These are phyloP conservation scores for Enteromius viviparus DNA, from an alignment of 2,797 vertebrate genomes.

Conservation along the genomic window DNA sequence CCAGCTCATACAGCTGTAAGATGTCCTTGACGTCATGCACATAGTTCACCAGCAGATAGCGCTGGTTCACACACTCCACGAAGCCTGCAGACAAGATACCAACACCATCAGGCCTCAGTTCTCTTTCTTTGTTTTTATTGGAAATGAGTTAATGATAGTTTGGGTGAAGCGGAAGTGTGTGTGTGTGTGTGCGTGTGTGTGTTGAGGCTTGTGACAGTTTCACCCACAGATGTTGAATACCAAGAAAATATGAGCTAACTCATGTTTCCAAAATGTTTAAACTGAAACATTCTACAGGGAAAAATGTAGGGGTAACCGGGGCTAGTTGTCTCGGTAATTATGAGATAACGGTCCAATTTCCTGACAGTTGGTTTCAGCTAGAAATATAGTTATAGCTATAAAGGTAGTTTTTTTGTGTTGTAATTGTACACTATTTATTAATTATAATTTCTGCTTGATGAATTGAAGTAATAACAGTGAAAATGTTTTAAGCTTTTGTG, in stretches of 20 bases:
- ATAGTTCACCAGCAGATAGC: slow-evolving; percentile 78
- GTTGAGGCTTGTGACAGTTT: not conserved
- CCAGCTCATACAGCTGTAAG: slow-evolving; percentile 74
- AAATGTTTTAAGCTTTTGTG: not conserved
- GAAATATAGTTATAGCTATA: no score
- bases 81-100: slow-evolving; percentile 62
- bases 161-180: slow-evolving; percentile 11
- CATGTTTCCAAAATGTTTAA: not conserved
- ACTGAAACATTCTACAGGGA: slow-evolving; percentile 2
- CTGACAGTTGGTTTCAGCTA: not conserved
- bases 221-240: slow-evolving; percentile 8
- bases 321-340: not conserved
- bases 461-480: not conserved
- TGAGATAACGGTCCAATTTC: not conserved
- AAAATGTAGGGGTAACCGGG: not conserved
- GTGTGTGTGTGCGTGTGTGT: not conserved
- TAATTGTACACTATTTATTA: not conserved
- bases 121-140: not conserved
- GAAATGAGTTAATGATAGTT: slow-evolving; percentile 22
- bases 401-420: not conserved
- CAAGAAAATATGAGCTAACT: not conserved
- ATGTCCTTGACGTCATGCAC: slow-evolving; percentile 80
- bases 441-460: not conserved
- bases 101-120: not conserved
- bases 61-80: slow-evolving; percentile 77